Evolutionary conservation across 2,888 invertebrate genomes (phyloP).

Genomic region (Conops quadrifasciatus): DNA sequence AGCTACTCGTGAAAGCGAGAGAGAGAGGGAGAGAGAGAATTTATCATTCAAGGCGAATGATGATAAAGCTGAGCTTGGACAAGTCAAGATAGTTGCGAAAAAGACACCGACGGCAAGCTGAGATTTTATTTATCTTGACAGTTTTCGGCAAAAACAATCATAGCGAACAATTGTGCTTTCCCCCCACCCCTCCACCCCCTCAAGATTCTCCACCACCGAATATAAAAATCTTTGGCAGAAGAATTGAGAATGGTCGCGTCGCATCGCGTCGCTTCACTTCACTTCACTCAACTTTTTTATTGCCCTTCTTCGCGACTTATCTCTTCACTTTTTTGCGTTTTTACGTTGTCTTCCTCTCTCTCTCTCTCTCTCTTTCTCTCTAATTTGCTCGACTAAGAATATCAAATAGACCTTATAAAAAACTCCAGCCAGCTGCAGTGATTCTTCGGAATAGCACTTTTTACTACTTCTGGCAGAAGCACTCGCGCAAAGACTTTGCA

Average conservation of each 20-base stretch:
- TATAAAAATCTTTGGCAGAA: too few species aligned
- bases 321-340: not conserved
- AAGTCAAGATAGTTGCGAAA: too few species aligned
- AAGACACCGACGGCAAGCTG: not conserved
- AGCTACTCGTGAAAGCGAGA: too few species aligned
- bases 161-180: not conserved
- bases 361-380: too few species aligned
- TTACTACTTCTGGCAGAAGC: not conserved
- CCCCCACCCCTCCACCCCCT: too few species aligned
- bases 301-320: not conserved
- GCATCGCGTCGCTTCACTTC: too few species aligned
- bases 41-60: not conserved
- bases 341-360: too few species aligned
- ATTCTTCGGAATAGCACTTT: not conserved
- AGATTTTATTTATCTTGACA: conserved; percentile 32
- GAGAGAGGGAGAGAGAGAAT: too few species aligned
- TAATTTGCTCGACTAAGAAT: not conserved
- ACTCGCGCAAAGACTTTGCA: not conserved
- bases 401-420: not conserved
- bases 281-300: too few species aligned
- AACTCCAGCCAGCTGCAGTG: not conserved
- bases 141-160: conserved; percentile 1
- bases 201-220: too few species aligned
- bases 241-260: too few species aligned
- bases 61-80: too few species aligned